phyloP scores from a whole-genome alignment of 2,797 vertebrate genomes.

The Pipistrellus nathusii region DNA sequence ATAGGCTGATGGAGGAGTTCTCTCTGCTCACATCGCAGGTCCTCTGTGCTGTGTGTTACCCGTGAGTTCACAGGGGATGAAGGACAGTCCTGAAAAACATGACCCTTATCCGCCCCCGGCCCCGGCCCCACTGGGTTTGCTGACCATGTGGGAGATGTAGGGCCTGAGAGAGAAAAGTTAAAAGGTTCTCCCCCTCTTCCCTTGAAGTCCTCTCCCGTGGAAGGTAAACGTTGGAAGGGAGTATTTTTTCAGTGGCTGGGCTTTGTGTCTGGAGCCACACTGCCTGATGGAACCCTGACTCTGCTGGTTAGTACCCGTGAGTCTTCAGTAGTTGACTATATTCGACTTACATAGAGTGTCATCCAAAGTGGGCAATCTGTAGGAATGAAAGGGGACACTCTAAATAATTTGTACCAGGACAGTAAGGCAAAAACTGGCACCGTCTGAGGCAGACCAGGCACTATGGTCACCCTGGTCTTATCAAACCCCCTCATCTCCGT shows the following conservation, averaged over 20 bases:
- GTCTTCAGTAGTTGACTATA: not conserved
- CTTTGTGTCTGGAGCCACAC: not conserved
- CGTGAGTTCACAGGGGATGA: not conserved
- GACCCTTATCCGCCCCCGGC: not conserved
- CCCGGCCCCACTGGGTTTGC: not conserved
- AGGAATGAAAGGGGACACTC: not conserved
- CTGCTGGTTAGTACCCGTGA: not conserved
- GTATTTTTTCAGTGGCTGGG: not conserved
- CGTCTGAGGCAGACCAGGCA: not conserved
- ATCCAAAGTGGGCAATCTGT: not conserved
- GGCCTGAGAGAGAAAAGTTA: not conserved
- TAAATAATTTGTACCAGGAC: not conserved
- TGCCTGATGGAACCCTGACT: not conserved
- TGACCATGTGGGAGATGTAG: not conserved
- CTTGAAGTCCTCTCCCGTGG: not conserved
- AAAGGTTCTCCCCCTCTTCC: not conserved
- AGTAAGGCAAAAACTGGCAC: not conserved
- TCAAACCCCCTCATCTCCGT: not conserved
- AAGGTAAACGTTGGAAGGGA: not conserved
- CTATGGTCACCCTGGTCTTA: not conserved
- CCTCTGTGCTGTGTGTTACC: not conserved
- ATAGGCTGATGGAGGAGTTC: not conserved
- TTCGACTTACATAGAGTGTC: not conserved
- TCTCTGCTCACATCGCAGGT: not conserved
- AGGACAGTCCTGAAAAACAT: conserved; percentile 39